Base-by-base conservation (phyloP, 2,797 vertebrate species). In the Malurus splendens region DNA sequence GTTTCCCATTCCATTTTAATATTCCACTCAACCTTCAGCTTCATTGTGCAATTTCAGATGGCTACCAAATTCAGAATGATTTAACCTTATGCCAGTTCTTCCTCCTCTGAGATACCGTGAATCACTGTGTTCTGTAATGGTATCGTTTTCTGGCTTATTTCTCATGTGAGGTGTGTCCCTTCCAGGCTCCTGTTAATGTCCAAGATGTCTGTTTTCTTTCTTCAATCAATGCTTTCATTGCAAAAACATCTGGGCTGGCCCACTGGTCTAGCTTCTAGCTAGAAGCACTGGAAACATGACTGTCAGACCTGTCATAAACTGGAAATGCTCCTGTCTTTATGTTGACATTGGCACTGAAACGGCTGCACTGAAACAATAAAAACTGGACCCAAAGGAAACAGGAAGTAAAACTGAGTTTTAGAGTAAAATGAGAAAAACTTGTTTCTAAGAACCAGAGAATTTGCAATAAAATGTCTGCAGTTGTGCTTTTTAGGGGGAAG, bases 311-410 rank as follows among this genome's bases (percentile, higher is more conserved):
- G 84, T 45, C 84, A 71, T 81, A 91, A 94, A 75, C 70, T 72
- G 90, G 85, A 96, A 96, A 87, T 70, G 42, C 68, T 95, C 45
- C 82, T 92, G 82, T 93, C 90, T 87, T 75, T 60, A 14, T 92
- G 80, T 89, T 95, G 92, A 93, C 52, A 61, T 92, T 94, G 93
- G 89, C 93, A 64, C 32, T 64, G 73, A 66, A 85, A 83, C 33
- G 59, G 25, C 73, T 83, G 27, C 38, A 32, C 39, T 74, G 72
- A 90, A 86, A 89, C 71, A 90, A 80, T 83, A 87, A 90, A 93
- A 89, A 23, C 20, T 54, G 12, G 17, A 68, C 74, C 67, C 80
- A 84, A 83, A 94, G 77, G 92, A 93, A 89, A 86, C 64, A 88
- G 89, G 92, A 95, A 93, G 81, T 74, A 90, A 88, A 93, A 19